These are phyloP conservation scores for Lycopodina hypogea DNA, from an alignment of 37 sponge, comb jelly and placozoan species.

Conservation along the genomic window DNA sequence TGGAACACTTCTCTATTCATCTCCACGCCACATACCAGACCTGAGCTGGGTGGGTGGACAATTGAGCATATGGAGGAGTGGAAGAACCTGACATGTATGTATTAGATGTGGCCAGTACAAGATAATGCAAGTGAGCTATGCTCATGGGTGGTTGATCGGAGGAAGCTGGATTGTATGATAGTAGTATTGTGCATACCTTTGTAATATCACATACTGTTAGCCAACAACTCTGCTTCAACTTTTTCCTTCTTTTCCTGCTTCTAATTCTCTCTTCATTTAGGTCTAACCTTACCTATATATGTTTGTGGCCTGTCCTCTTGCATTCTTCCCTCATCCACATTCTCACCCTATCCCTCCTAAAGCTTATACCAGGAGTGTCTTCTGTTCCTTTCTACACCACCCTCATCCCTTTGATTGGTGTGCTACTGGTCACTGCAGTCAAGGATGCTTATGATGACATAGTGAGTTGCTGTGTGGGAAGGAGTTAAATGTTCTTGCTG, in stretches of 20 bases:
- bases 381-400: slow-evolving; percentile 86
- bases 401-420: slow-evolving; percentile 77
- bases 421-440: slow-evolving; percentile 81
- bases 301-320: neutral
- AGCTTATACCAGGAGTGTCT: slow-evolving; percentile 81
- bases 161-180: neutral
- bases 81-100: no score
- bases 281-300: no score
- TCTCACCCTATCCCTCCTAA: neutral
- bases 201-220: neutral
- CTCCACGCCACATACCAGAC: no score
- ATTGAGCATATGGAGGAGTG: no score
- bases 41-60: no score
- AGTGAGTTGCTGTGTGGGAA: slow-evolving; percentile 60
- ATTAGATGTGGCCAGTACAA: no score
- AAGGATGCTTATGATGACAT: slow-evolving; percentile 97
- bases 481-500: neutral
- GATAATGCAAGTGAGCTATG: no score
- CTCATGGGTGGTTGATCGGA: no score
- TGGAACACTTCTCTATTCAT: no score
- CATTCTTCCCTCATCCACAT: neutral
- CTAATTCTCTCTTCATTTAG: no score
- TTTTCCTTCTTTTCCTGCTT: no score
- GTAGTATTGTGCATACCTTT: no score
- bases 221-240: neutral